Evolutionary conservation across 2,113 vertebrate genomes (phyloP), one percentile per base, ranked within the genome.

Genomic region (Hoplias malabaricus): DNA sequence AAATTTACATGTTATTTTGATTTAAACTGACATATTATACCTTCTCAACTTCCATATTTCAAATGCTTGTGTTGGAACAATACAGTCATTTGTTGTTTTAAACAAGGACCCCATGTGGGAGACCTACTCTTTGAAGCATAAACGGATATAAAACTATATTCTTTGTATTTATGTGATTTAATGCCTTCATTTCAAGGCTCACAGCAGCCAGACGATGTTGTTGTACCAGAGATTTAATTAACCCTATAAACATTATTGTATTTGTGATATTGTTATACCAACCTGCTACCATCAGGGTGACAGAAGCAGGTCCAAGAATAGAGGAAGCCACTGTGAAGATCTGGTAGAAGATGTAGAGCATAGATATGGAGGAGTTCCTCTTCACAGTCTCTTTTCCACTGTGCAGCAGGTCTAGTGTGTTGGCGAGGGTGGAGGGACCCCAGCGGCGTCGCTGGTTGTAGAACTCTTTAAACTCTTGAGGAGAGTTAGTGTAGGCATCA

Each of bases 401-500:
- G 81, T 93, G 87, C 69, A 94, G 84, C 27, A 94, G 90, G 48
- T 94, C 93, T 56, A 94, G 84, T 0, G 92, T 94, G 67, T 94
- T 94, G 25, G 93, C 93, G 75, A 94, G 82, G 4, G 93, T 94
- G 1, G 93, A 94, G 9, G 93, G 93, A 21, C 92, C 92, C 93
- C 93, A 94, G 76, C 93, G 89, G 56, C 91, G 90, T 53, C 93
- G 89, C 83, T 94, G 93, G 82, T 94, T 94, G 83, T 94, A 94
- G 80, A 94, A 94, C 89, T 94, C 93, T 53, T 92, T 91, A 74
- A 94, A 94, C 84, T 94, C 93, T 66, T 94, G 85, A 3, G 93
- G 93, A 34, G 93, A 92, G 79, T 94, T 94, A 57, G 93, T 94
- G 86, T 92, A 94, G 23, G 93, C 93, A 36, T 94, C 93, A 2